Percentiles rank a stretch among this genome's conserved stretches.
These are phyloP conservation scores for Limnephilus lunatus DNA, from an alignment of 2,888 invertebrate species.

Conservation along the genomic window DNA sequence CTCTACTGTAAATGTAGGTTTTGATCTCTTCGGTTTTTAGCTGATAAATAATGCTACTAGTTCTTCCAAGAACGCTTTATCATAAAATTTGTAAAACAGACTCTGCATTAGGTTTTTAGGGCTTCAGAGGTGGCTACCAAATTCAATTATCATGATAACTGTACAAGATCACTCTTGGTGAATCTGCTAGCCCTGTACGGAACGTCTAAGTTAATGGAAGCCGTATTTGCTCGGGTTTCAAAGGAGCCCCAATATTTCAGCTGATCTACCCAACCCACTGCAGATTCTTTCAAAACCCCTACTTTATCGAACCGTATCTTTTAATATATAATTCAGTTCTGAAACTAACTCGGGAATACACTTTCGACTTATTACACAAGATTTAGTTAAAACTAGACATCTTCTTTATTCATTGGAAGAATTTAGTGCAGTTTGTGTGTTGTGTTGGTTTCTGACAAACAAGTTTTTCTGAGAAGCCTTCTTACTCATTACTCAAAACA, in stretches of 20 bases:
- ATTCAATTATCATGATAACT: background rate
- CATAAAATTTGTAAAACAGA: too few relatives aligned
- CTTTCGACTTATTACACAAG: background rate
- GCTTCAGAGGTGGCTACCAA: background rate
- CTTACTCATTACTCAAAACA: background rate
- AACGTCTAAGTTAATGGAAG: background rate
- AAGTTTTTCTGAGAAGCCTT: background rate
- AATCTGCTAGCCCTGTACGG: background rate
- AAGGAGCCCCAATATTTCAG: background rate
- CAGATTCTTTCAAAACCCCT: background rate
- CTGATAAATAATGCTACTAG: too few relatives aligned
- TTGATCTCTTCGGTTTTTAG: too few relatives aligned
- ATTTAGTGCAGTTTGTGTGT: background rate
- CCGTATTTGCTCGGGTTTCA: background rate
- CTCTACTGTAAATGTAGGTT: too few relatives aligned
- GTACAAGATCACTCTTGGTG: background rate
- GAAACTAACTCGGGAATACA: background rate
- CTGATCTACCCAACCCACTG: background rate
- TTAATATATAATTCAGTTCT: background rate
- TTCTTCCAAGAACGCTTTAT: too few relatives aligned
- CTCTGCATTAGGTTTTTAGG: background rate
- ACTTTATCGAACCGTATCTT: background rate
- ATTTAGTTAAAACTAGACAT: background rate
- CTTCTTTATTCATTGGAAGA: background rate
- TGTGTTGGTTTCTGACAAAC: background rate